Conservation (phyloP, 2,113 vertebrate genomes). For the Sander vitreus region DNA sequence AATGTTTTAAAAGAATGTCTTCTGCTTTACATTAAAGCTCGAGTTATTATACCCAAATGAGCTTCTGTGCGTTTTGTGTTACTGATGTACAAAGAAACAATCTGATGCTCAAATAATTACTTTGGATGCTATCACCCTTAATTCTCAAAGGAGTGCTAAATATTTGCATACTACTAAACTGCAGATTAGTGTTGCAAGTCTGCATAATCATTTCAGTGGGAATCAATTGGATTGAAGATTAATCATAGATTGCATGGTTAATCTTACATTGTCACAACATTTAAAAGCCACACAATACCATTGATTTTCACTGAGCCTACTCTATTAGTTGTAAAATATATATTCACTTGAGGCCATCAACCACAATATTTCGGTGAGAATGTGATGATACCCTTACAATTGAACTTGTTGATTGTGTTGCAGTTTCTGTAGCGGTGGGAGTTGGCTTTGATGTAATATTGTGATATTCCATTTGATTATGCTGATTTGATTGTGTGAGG, state of each 20-base stretch:
- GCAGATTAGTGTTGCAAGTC: constrained; percentile 22
- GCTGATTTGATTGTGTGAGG: constrained; percentile 90
- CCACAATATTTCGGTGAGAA: constrained; percentile 24
- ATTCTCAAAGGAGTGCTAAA: constrained; percentile 28
- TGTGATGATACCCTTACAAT: constrained; percentile 75
- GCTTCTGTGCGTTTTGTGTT: constrained; percentile 16
- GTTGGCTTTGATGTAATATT: constrained; percentile 91
- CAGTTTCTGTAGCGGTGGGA: constrained; percentile 88
- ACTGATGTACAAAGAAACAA: constrained; percentile 27
- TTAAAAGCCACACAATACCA: constrained; percentile 35
- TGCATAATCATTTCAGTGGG: constrained; percentile 22
- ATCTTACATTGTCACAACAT: neutral
- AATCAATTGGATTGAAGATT: constrained; percentile 40
- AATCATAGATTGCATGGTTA: constrained; percentile 24
- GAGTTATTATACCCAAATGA: constrained; percentile 23
- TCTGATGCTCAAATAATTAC: constrained; percentile 22
- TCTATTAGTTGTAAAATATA: constrained; percentile 26
- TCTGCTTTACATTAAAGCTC: too few relatives aligned
- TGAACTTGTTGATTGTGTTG: constrained; percentile 87
- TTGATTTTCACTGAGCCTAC: constrained; percentile 1
- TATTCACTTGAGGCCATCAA: constrained; percentile 29
- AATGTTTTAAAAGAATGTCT: neutral
- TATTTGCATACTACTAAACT: constrained; percentile 6
- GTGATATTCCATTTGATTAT: constrained; percentile 93
- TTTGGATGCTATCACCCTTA: neutral